A percentile compares a stretch with the other conserved stretches of the same genome.
Evolutionary conservation across 2,113 vertebrate species (phyloP).

Genomic region (Trogon surrucura): DNA sequence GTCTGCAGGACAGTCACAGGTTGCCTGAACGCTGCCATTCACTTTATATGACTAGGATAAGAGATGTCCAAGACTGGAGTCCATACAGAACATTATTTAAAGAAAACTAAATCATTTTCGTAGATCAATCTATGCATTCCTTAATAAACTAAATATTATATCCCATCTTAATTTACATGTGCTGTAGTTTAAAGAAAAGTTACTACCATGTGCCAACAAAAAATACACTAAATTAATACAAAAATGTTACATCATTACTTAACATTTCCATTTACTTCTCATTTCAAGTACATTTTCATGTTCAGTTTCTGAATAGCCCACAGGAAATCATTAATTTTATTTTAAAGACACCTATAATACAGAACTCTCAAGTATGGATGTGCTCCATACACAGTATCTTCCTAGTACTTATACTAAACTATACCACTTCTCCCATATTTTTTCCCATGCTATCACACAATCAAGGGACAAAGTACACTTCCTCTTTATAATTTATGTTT

Average conservation of each 20-base stretch:
- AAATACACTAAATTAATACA: neutral
- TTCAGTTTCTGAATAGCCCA: neutral
- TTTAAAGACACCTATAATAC: neutral
- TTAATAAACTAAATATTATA: neutral
- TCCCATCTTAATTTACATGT: neutral
- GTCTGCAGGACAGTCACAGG: neutral
- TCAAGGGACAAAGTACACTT: neutral
- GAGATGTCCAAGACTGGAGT: neutral
- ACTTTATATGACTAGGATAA: neutral
- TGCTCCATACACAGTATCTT: neutral
- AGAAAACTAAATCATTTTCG: neutral
- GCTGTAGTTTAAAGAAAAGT: neutral
- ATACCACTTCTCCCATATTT: neutral
- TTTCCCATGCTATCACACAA: neutral
- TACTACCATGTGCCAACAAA: neutral
- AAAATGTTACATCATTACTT: neutral
- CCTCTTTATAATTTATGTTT: neutral
- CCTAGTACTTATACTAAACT: neutral
- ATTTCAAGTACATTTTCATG: neutral
- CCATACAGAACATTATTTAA: neutral
- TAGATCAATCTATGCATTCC: neutral
- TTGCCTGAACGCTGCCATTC: neutral
- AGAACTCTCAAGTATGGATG: neutral
- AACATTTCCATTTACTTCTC: neutral
- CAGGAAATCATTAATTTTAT: neutral